A percentile compares a stretch with the other conserved stretches of the same genome.
Evolutionary conservation across 2,797 vertebrate species (phyloP).

Genomic region (Brachyrhaphis roseni): DNA sequence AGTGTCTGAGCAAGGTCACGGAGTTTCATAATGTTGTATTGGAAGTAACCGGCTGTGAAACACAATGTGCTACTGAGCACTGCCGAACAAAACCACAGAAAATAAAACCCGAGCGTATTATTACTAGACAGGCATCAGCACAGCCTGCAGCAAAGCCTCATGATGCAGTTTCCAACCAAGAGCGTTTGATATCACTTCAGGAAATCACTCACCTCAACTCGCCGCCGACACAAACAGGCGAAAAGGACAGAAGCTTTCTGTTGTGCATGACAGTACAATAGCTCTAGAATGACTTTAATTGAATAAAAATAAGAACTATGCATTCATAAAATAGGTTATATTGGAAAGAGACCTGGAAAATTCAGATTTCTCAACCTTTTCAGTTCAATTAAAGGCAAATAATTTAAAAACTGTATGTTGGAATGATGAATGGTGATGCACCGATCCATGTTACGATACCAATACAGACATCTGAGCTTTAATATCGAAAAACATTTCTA

Average conservation of each 20-base stretch:
- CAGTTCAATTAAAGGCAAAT: neutral
- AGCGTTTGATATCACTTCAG: constrained; percentile 35
- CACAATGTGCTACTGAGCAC: constrained; percentile 27
- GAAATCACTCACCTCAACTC: constrained; percentile 31
- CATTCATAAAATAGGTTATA: too few species aligned
- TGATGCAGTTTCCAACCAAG: constrained; percentile 11
- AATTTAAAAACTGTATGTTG: neutral
- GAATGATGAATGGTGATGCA: neutral
- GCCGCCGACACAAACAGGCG: constrained; percentile 7
- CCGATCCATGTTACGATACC: too few species aligned
- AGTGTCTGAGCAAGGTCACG: constrained; percentile 25
- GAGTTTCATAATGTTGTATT: constrained; percentile 51
- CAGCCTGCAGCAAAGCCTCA: constrained; percentile 8
- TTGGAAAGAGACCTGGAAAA: neutral
- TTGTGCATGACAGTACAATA: constrained; percentile 10
- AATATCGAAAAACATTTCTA: too few species aligned
- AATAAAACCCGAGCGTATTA: constrained; percentile 25
- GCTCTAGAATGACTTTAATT: neutral
- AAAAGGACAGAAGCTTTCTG: constrained; percentile 1
- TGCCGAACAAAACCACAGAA: constrained; percentile 49
- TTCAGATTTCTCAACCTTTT: neutral
- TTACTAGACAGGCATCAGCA: constrained; percentile 30
- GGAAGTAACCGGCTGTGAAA: constrained; percentile 50
- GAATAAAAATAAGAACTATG: neutral
- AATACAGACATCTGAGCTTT: too few species aligned